A percentile compares a stretch with the other conserved stretches of the same genome.
phyloP scores from a whole-genome alignment of 2,113 vertebrate genomes.

The Fulica atra region DNA sequence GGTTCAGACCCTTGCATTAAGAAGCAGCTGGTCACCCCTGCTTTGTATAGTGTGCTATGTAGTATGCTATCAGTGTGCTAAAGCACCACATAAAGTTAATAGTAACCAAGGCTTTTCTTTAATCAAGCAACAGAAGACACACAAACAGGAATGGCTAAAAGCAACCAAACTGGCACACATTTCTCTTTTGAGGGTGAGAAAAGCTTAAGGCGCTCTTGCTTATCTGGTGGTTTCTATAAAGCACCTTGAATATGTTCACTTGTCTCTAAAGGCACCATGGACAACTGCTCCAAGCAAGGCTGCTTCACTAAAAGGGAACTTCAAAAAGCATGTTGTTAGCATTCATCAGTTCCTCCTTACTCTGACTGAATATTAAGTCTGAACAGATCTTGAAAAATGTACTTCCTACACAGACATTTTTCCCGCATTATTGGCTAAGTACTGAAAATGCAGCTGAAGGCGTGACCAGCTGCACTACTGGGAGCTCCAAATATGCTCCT shows the following conservation, averaged over 20 bases:
- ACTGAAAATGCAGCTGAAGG: slow-evolving; percentile 25
- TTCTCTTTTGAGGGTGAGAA: neutral
- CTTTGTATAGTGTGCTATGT: neutral
- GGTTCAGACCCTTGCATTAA: neutral
- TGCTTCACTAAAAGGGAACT: neutral
- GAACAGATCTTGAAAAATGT: slow-evolving; percentile 11
- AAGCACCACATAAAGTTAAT: neutral
- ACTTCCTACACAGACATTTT: slow-evolving; percentile 31
- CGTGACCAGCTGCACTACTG: neutral
- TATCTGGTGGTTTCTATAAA: neutral
- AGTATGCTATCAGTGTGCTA: neutral
- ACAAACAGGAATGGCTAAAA: neutral
- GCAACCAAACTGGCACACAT: neutral
- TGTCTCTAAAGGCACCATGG: neutral
- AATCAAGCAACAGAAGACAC: neutral
- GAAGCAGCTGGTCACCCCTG: neutral
- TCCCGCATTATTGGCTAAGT: neutral
- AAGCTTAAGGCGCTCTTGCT: neutral
- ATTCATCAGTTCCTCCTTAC: slow-evolving; percentile 10
- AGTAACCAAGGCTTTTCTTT: neutral
- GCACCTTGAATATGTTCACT: neutral
- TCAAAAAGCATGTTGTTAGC: neutral
- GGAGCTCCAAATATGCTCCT: neutral
- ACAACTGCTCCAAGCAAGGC: neutral
- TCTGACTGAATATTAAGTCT: neutral